Evolutionary conservation across 2,888 invertebrate species (phyloP).

Genomic region (Brachylomia viminalis): DNA sequence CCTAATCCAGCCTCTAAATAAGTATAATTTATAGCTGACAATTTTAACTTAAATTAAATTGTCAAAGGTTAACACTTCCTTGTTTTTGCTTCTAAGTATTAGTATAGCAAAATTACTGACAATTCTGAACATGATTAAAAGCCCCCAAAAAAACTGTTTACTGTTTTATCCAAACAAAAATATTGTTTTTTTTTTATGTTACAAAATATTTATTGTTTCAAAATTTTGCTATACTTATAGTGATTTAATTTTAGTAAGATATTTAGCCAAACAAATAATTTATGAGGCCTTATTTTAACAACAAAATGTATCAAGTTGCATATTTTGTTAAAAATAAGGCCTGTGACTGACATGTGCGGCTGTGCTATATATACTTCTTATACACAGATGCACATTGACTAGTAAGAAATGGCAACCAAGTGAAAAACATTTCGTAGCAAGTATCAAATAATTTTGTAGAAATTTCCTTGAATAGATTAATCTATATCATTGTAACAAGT

Average conservation of each 20-base stretch:
- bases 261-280: conserved; percentile 71
- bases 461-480: neutral
- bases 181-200: neutral
- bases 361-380: conserved; percentile 59
- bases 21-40: conserved; percentile 43
- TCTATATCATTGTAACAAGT: neutral
- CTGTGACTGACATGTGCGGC: conserved; percentile 59
- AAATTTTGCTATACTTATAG: conserved; percentile 57
- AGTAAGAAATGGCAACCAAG: conserved; percentile 50
- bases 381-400: conserved; percentile 67
- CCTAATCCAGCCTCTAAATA: conserved; percentile 52
- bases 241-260: conserved; percentile 63
- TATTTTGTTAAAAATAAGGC: conserved; percentile 56
- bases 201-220: neutral
- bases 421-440: conserved; percentile 35
- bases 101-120: conserved; percentile 63
- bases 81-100: conserved; percentile 66
- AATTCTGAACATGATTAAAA: neutral
- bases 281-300: conserved; percentile 56
- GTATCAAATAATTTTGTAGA: neutral
- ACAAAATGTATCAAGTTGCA: conserved; percentile 1
- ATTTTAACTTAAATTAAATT: conserved; percentile 49
- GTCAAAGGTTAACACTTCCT: conserved; percentile 42
- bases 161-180: neutral
- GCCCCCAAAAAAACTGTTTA: neutral